A percentile compares a stretch with the other conserved stretches of the same genome.
Conservation (phyloP, 92 coral and sea anemone genomes). For the Zoanthus sociatus region DNA sequence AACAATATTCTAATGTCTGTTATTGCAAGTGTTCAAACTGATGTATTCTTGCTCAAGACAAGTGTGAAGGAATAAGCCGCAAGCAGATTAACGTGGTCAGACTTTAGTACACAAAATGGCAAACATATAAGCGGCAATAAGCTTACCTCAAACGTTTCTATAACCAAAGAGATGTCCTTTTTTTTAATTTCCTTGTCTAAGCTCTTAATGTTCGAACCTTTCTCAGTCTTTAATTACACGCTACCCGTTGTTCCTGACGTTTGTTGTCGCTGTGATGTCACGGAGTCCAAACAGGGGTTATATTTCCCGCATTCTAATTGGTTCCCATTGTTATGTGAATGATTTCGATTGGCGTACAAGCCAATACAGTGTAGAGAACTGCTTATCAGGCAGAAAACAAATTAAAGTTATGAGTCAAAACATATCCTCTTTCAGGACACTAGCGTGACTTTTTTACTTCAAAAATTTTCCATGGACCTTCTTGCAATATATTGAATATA, state of each 20-base stretch:
- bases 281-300: neutral
- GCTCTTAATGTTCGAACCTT: neutral
- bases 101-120: neutral
- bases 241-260: neutral
- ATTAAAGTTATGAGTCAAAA: neutral
- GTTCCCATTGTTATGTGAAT: neutral
- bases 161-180: neutral
- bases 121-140: neutral
- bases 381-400: neutral
- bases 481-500: too few species aligned
- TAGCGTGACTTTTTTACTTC: too few species aligned
- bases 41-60: neutral
- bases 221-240: neutral
- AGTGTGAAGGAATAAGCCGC: neutral
- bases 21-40: constrained; percentile 5
- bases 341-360: constrained; percentile 14
- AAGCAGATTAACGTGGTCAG: neutral
- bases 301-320: neutral
- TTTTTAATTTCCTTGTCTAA: neutral
- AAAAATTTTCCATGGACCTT: too few species aligned
- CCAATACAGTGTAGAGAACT: neutral
- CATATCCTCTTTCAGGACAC: too few species aligned
- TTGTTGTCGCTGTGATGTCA: constrained; percentile 55
- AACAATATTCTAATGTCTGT: neutral
- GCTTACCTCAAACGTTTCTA: neutral